Percentiles rank a stretch among this genome's conserved stretches.
phyloP scores from a whole-genome alignment of 2,797 vertebrate genomes.

The Cirrhinus molitorella region DNA sequence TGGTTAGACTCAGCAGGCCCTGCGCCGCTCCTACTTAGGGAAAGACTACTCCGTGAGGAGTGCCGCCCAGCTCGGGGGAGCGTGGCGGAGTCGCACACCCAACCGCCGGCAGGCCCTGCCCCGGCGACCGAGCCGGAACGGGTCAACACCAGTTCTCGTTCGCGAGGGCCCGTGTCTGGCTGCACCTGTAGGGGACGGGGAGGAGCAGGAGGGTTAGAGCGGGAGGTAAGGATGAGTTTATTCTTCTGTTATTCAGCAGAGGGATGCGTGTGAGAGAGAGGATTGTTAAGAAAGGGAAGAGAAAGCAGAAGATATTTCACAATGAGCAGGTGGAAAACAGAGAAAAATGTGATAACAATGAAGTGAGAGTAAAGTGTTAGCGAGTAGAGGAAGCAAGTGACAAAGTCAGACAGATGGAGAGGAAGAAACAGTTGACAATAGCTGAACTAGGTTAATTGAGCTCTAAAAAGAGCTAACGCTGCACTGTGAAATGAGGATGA shows the following conservation, averaged over 20 bases:
- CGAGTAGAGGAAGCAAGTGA: constrained; percentile 28
- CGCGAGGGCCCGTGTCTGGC: constrained; percentile 78
- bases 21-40: constrained; percentile 78
- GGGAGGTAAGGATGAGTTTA: constrained; percentile 63
- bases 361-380: constrained; percentile 16
- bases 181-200: constrained; percentile 79
- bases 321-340: constrained; percentile 35
- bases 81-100: constrained; percentile 82
- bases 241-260: constrained; percentile 62
- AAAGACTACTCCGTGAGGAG: constrained; percentile 80
- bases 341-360: constrained; percentile 43
- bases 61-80: constrained; percentile 84
- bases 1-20: constrained; percentile 75
- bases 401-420: constrained; percentile 56
- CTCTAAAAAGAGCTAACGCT: constrained; percentile 78
- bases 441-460: constrained; percentile 68
- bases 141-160: constrained; percentile 79
- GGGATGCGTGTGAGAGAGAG: constrained; percentile 36
- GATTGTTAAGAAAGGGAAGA: constrained; percentile 54
- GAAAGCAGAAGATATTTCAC: constrained; percentile 50
- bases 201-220: constrained; percentile 74
- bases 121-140: constrained; percentile 77
- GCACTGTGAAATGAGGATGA: constrained; percentile 72
- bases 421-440: constrained; percentile 55
- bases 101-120: constrained; percentile 72